Evolutionary conservation across 2,797 vertebrate species (phyloP).

Genomic region (Falco berigora): DNA sequence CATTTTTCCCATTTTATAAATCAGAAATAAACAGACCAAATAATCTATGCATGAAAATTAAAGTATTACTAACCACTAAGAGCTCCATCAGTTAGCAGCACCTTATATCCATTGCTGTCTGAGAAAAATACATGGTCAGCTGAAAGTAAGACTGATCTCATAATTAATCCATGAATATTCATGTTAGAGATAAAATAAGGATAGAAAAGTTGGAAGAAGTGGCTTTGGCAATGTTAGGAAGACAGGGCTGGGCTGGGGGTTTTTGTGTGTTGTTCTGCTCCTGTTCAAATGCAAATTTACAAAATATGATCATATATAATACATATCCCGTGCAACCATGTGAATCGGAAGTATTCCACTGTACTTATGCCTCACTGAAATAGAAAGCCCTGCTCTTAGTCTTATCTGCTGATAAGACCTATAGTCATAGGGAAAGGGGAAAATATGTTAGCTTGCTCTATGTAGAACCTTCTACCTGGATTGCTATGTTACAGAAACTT

Average conservation of each 20-base stretch:
- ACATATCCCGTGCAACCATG: neutral
- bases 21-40: neutral
- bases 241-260: neutral
- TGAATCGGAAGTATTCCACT: neutral
- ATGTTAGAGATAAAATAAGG: neutral
- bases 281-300: neutral
- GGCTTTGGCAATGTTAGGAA: neutral
- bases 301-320: neutral
- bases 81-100: neutral
- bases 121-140: neutral
- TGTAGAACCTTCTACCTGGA: neutral
- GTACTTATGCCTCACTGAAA: neutral
- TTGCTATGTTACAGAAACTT: neutral
- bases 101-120: neutral
- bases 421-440: neutral
- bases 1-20: neutral
- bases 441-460: neutral
- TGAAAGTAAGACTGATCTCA: neutral
- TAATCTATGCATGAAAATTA: neutral
- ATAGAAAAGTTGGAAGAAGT: neutral
- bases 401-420: neutral
- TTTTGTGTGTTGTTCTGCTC: neutral
- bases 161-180: neutral
- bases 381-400: neutral
- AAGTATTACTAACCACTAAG: neutral